Percentiles rank a stretch among this genome's conserved stretches.
Evolutionary conservation across 2,797 vertebrate species (phyloP).

Genomic region (Schizothorax lantsangensis): DNA sequence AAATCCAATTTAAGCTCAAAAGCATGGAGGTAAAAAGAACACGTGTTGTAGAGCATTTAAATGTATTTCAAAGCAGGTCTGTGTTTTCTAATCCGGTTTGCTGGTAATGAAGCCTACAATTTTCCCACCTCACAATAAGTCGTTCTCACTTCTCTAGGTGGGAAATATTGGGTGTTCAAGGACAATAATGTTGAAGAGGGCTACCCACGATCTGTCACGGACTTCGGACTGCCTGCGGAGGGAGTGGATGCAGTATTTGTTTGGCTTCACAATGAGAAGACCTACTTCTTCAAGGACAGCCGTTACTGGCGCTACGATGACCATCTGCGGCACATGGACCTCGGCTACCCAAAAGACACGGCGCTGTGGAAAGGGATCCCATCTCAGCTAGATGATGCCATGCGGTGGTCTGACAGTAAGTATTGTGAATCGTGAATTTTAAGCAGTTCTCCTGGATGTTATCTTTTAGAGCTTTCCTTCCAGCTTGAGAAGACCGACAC

Average conservation of each 20-base stretch:
- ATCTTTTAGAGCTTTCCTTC: not conserved
- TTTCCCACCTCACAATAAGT: not conserved
- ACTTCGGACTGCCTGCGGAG: conserved; percentile 90
- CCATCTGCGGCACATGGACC: conserved; percentile 88
- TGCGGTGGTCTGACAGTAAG: conserved; percentile 97
- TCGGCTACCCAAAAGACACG: conserved; percentile 89
- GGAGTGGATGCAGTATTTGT: conserved; percentile 91
- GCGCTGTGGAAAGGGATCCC: conserved; percentile 92
- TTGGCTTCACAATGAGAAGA: conserved; percentile 95
- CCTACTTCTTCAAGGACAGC: conserved; percentile 96
- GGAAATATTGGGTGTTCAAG: conserved; percentile 97
- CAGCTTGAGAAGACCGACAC: not conserved
- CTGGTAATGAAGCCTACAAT: not conserved
- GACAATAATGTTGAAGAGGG: conserved; percentile 96
- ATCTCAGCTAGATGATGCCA: conserved; percentile 87
- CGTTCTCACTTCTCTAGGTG: conserved; percentile 75
- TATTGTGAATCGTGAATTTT: conserved; percentile 17
- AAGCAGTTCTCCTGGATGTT: not conserved
- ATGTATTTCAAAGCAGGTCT: conserved; percentile 12
- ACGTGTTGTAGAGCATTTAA: not conserved
- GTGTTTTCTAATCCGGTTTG: not conserved
- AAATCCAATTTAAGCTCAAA: conserved; percentile 3
- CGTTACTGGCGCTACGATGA: conserved; percentile 94
- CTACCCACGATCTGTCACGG: conserved; percentile 90
- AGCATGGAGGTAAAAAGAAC: not conserved